Conservation (phyloP, 1,140 invertebrate genomes). For the Drosophila mojavensis region DNA sequence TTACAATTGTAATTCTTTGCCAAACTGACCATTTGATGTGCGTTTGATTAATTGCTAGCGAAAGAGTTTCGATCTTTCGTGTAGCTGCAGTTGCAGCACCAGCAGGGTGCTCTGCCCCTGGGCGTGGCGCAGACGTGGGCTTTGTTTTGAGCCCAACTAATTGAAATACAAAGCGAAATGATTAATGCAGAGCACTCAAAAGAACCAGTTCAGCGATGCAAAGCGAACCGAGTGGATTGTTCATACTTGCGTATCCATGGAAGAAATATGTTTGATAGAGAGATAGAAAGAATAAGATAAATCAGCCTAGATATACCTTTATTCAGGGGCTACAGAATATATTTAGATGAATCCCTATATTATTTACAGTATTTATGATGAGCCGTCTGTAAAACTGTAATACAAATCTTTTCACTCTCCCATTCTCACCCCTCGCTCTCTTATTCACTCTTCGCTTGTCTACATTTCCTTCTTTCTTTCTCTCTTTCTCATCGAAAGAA, state of each 20-base stretch:
- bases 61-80: conserved; percentile 56
- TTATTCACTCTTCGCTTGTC: too few species aligned
- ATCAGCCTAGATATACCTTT: background rate
- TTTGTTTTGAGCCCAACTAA: conserved; percentile 48
- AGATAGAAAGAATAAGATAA: background rate
- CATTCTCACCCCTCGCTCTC: too few species aligned
- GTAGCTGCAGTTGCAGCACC: conserved; percentile 11
- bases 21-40: conserved; percentile 43
- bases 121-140: conserved; percentile 8
- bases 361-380: too few species aligned
- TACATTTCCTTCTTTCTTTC: too few species aligned
- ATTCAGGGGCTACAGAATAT: too few species aligned
- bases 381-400: too few species aligned
- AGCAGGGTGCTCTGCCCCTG: conserved; percentile 1
- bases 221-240: background rate
- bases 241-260: background rate
- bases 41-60: conserved; percentile 59
- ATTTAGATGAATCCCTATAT: too few species aligned
- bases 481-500: too few species aligned
- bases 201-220: background rate
- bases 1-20: conserved; percentile 57
- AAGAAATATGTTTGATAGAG: background rate
- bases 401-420: too few species aligned
- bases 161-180: conserved; percentile 56
- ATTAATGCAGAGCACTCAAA: conserved; percentile 40